Conservation (phyloP, 2,888 invertebrate species). For the Biston stratarius region DNA sequence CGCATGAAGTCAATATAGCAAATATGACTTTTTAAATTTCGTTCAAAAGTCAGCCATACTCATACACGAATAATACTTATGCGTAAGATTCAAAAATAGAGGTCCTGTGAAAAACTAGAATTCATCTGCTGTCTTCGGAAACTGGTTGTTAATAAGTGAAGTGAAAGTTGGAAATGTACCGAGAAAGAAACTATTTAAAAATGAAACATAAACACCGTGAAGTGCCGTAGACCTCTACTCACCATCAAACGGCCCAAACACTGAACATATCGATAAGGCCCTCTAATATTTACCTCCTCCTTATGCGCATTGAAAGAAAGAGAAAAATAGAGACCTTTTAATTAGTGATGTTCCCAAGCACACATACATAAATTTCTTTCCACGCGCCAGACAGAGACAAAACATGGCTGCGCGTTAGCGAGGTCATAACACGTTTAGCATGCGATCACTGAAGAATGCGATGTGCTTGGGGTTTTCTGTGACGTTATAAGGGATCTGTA, state of each 20-base stretch:
- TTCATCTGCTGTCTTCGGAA: no score
- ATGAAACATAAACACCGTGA: slow-evolving; percentile 72
- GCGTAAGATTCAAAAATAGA: no score
- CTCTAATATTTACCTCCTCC: slow-evolving; percentile 83
- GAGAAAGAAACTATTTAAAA: slow-evolving; percentile 17
- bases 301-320: slow-evolving; percentile 81
- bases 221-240: slow-evolving; percentile 66
- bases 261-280: slow-evolving; percentile 70
- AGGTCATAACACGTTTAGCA: neutral
- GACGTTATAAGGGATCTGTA: neutral
- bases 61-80: no score
- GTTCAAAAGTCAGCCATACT: no score
- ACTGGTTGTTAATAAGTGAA: no score
- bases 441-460: neutral
- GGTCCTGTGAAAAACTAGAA: no score
- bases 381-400: slow-evolving; percentile 13
- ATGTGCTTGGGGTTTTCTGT: neutral
- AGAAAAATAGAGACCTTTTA: slow-evolving; percentile 79
- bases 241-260: slow-evolving; percentile 71
- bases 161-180: no score
- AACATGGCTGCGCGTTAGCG: neutral
- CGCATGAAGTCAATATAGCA: no score
- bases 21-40: no score
- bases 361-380: slow-evolving; percentile 39
- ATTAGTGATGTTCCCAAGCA: slow-evolving; percentile 79